Base-by-base conservation (phyloP, 2,888 invertebrate species). In the Spodoptera exigua region DNA sequence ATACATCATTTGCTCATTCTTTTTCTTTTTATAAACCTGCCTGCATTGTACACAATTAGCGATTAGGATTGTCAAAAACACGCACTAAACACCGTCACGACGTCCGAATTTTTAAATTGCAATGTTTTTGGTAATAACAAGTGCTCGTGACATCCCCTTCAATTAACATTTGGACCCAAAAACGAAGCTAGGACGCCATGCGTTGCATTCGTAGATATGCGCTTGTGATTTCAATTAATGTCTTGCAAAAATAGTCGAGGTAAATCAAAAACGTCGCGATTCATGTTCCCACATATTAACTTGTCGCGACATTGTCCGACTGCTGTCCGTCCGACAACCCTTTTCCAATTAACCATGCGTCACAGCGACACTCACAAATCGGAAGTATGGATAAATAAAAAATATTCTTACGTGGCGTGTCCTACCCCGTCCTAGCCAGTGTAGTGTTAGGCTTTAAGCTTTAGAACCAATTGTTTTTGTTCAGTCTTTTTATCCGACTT, bases 331-430 rank as follows among this genome's bases (percentile, higher is more conserved):
- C 74, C 62, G 77, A 71, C 80, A 68, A 75, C 80, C 81, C 80
- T 79, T 83, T 84, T 76, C 81, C 86, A 84, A 87, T 84, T 87
- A 84, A 79, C 83, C 66, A 61, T 78, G 67, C 65, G 86, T 86
- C 86, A 87, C 71, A 74, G 71, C 78, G 80, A 80, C 81, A 83
- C 81, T 81, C 64, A 46, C 57, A 66, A 59, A 77, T 73, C 73
- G 73, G 59, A 67, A 51, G 62, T 63, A 63, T 70, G 54, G 46
- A 60, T 56, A 69, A 74, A 63, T 57, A 65, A 74, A 74, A 74
- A 68, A 74, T 61, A 60, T 62, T 43, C 46, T 70, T 51, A 59
- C 51, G 40, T 1, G 27, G 27, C 27, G 44, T 16, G 10, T 37
- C n/a, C 14, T 36, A 18, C 45, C 17, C 17, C 16, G 10, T 11